Evolutionary conservation across 2,797 vertebrate genomes (phyloP).

Genomic region (Spinibarbus caldwelli): DNA sequence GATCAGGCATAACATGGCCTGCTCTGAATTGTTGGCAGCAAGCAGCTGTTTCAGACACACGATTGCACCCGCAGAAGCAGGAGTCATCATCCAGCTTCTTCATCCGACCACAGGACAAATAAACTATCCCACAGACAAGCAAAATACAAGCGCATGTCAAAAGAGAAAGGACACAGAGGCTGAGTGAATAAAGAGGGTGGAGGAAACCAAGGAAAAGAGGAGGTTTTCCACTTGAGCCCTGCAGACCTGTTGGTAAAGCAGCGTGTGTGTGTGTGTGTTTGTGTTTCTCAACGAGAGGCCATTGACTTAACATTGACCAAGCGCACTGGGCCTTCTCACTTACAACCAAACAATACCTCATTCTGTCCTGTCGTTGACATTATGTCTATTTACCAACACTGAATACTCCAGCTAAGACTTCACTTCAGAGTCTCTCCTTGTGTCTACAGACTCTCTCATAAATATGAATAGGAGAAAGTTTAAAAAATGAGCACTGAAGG

Average conservation of each 20-base stretch:
- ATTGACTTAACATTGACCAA: constrained; percentile 56
- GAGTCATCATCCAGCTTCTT: constrained; percentile 44
- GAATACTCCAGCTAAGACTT: constrained; percentile 72
- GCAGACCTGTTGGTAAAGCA: constrained; percentile 35
- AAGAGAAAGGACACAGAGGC: constrained; percentile 2
- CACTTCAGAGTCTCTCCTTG: constrained; percentile 44
- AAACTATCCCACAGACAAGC: constrained; percentile 50
- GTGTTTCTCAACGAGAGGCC: constrained; percentile 8
- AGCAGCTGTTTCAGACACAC: constrained; percentile 37
- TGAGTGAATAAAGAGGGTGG: constrained; percentile 3
- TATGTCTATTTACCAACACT: constrained; percentile 81
- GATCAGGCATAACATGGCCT: background rate
- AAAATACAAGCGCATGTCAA: constrained; percentile 42
- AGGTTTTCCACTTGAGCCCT: constrained; percentile 34
- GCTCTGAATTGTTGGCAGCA: constrained; percentile 15
- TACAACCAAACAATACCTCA: constrained; percentile 68
- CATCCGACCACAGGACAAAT: constrained; percentile 50
- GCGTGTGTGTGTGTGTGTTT: constrained; percentile 45
- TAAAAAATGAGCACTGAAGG: constrained; percentile 64
- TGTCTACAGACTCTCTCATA: constrained; percentile 22
- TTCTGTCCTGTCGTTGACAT: constrained; percentile 65
- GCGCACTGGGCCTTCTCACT: constrained; percentile 53
- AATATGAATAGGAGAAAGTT: constrained; percentile 64
- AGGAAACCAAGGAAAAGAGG: constrained; percentile 1
- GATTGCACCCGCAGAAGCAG: constrained; percentile 28